A percentile compares a stretch with the other conserved stretches of the same genome.
Evolutionary conservation across 2,888 invertebrate genomes (phyloP).

Genomic region (Dione vanillae): DNA sequence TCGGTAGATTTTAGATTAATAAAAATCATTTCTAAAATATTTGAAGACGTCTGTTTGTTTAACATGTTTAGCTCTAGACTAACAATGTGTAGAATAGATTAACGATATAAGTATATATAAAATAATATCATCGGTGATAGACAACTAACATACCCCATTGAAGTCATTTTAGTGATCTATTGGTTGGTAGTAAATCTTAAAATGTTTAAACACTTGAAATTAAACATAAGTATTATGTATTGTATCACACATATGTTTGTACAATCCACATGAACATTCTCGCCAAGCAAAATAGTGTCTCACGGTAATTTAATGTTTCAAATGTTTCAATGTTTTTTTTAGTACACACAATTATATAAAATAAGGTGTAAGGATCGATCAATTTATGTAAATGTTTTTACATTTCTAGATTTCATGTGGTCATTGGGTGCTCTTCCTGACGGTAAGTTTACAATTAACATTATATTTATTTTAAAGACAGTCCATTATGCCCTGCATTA

Average conservation of each 20-base stretch:
- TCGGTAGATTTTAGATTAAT: constrained; percentile 80
- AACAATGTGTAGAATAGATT: constrained; percentile 82
- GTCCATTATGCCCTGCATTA: constrained; percentile 64
- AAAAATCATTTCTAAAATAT: constrained; percentile 82
- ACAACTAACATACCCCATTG: constrained; percentile 77
- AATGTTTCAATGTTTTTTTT: constrained; percentile 53
- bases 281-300: constrained; percentile 85
- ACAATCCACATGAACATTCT: constrained; percentile 62
- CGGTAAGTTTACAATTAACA: constrained; percentile 88
- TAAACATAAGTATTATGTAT: constrained; percentile 62
- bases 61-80: constrained; percentile 84
- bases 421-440: constrained; percentile 98
- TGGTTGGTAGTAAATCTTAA: constrained; percentile 67
- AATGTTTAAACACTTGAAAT: constrained; percentile 67
- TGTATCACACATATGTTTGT: constrained; percentile 61
- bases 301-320: constrained; percentile 69
- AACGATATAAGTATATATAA: constrained; percentile 66
- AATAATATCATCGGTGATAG: constrained; percentile 59
- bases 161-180: constrained; percentile 66
- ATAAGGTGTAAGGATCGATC: constrained; percentile 80
- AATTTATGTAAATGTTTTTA: constrained; percentile 85
- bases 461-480: constrained; percentile 67
- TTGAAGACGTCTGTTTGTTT: constrained; percentile 83
- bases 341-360: constrained; percentile 64
- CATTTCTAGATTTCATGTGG: constrained; percentile 98